These are phyloP conservation scores for Dermolepida albohirtum DNA, from an alignment of 2,888 invertebrate species.

Conservation along the genomic window DNA sequence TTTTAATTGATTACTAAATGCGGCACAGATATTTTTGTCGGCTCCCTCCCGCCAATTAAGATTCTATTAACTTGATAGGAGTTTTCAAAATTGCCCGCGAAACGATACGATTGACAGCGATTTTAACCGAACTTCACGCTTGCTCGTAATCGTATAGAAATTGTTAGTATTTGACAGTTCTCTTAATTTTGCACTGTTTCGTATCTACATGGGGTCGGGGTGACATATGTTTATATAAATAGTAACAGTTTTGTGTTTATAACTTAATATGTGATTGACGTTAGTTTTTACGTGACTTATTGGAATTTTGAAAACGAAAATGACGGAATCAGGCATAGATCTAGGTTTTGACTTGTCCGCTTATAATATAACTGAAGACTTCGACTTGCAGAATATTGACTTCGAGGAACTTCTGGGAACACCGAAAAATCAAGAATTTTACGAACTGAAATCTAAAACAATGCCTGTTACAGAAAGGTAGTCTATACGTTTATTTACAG, in stretches of 20 bases:
- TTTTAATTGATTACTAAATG: slow-evolving; percentile 11
- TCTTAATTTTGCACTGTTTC: slow-evolving; percentile 19
- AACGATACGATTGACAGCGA: slow-evolving; percentile 1
- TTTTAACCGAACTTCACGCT: background rate
- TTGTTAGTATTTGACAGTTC: slow-evolving; percentile 33
- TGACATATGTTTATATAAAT: slow-evolving; percentile 42
- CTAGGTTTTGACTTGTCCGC: slow-evolving; percentile 74
- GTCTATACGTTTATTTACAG: slow-evolving; percentile 50
- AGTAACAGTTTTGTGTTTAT: slow-evolving; percentile 29
- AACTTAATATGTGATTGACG: slow-evolving; percentile 37
- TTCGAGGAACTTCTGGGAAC: slow-evolving; percentile 67
- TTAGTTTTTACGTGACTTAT: slow-evolving; percentile 9
- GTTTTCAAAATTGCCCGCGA: slow-evolving; percentile 23
- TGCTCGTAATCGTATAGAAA: slow-evolving; percentile 14
- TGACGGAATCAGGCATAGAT: slow-evolving; percentile 75
- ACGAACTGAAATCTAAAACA: slow-evolving; percentile 73
- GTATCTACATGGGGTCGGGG: slow-evolving; percentile 9
- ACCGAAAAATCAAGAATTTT: slow-evolving; percentile 71
- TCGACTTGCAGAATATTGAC: slow-evolving; percentile 66
- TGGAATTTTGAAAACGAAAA: slow-evolving; percentile 51
- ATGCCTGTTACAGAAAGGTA: slow-evolving; percentile 73
- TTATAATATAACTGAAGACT: slow-evolving; percentile 63
- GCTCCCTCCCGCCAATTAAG: background rate
- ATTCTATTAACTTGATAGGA: background rate
- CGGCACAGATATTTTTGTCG: slow-evolving; percentile 22